Evolutionary conservation across 2,797 vertebrate species (phyloP).

Genomic region (Myotis daubentonii): DNA sequence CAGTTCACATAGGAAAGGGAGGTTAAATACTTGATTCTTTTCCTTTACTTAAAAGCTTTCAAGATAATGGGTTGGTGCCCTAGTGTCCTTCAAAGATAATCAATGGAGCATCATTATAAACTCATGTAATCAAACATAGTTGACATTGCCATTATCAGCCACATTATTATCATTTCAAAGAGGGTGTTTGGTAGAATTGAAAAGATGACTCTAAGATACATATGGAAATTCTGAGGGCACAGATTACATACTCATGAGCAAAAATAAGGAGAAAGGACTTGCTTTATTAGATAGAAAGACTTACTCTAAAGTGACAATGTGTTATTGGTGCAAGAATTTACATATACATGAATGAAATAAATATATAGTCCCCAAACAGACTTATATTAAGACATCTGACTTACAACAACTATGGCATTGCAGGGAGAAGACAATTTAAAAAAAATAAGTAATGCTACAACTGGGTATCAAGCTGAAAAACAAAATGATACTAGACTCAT

Average conservation of each 20-base stretch:
- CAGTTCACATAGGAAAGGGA: background rate
- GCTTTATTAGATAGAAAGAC: background rate
- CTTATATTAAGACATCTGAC: background rate
- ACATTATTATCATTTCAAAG: background rate
- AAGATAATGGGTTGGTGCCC: background rate
- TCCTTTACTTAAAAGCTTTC: background rate
- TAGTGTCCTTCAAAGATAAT: background rate
- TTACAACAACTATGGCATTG: background rate
- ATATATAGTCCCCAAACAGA: background rate
- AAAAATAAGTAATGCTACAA: background rate
- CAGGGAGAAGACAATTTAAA: background rate
- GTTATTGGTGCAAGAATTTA: background rate
- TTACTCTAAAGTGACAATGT: background rate
- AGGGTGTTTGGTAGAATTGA: background rate
- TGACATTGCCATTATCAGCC: background rate
- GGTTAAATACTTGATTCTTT: background rate
- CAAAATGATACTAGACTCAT: background rate
- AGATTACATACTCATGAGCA: background rate
- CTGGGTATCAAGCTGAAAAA: background rate
- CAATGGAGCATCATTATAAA: background rate
- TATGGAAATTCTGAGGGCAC: background rate
- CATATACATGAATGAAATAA: background rate
- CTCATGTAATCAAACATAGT: background rate
- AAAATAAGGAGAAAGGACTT: background rate
- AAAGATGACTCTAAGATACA: background rate